Base-by-base conservation (phyloP, 2,113 vertebrate species). In the Saccopteryx bilineata region DNA sequence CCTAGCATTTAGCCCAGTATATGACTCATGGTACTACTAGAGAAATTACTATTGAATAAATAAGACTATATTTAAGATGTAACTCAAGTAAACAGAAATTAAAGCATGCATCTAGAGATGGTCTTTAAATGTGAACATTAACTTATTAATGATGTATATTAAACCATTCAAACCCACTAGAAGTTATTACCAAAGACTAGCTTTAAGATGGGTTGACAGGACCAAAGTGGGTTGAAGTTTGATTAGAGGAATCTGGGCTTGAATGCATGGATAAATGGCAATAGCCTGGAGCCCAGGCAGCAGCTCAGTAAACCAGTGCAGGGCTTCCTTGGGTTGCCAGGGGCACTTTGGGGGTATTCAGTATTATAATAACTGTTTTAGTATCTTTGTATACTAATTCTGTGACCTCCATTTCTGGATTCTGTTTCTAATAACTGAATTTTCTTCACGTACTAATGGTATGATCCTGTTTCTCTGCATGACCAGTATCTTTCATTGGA, bases 41-140 rank as follows among this genome's bases (percentile, higher is more conserved):
- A 95, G 63, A 91, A 61, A 82, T 50, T 48, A 83, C 3, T 46
- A 11, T 46, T 71, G 31, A 92, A 88, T 66, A 95, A 81, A 82
- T 81, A 74, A 81, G 15, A 75, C 33, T 85, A 28, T 66, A 90
- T 75, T 68, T 93, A 60, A 91, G 46, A 13, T 86, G 24, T 28
- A 65, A 1, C 31, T 90, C 90, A 87, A 75, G 28, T 56, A 68
- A 82, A 12, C 0, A 91, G 31, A 15, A 94, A 85, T 81, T 61
- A 93, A 90, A 81, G 52, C 18, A 31, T 23, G 71, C 3, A n/a
- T 89, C 56, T 76, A 28, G 39, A 76, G 39, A 76, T 71, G 17
- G 9, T 8, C 24, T 92, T 90, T 72, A 89, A 87, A 90, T 17
- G 7, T 82, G 19, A 72, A 80, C 65, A 58, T 52, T 92, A 90